A percentile compares a stretch with the other conserved stretches of the same genome.
Conservation (phyloP, 2,888 invertebrate species). For the Megaustenia siamemsis region DNA sequence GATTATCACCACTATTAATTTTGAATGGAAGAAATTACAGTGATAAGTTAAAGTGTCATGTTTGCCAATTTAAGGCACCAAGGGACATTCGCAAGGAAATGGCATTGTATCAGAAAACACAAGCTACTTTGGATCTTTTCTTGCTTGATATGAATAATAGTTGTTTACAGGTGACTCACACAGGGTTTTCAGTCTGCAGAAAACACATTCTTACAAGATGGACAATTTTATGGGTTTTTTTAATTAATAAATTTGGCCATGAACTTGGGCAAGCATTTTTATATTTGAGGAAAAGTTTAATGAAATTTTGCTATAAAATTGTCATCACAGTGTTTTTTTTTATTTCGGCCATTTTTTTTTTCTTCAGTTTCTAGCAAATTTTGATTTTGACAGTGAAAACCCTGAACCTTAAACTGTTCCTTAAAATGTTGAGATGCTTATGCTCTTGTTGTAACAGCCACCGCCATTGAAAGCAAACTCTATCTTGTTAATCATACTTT, state of each 20-base stretch:
- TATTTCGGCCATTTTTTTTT: not conserved
- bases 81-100: slow-evolving; percentile 52
- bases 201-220: not conserved
- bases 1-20: not conserved
- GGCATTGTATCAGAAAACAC: slow-evolving; percentile 52
- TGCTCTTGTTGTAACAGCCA: not conserved
- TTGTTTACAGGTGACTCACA: slow-evolving; percentile 42
- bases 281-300: slow-evolving; percentile 47
- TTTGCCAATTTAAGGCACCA: slow-evolving; percentile 48
- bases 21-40: not conserved
- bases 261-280: slow-evolving; percentile 12
- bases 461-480: not conserved
- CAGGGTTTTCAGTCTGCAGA: slow-evolving; percentile 50
- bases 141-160: slow-evolving; percentile 53
- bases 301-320: not conserved
- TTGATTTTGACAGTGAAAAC: slow-evolving; percentile 41
- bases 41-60: not conserved
- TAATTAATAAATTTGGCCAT: not conserved
- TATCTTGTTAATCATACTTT: not conserved
- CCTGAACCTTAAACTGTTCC: slow-evolving; percentile 53
- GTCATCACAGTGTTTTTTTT: not conserved
- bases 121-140: slow-evolving; percentile 48
- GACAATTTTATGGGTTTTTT: not conserved
- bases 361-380: not conserved
- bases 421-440: slow-evolving; percentile 45